Base-by-base conservation (phyloP, 2,797 vertebrate species). In the Pipistrellus kuhlii region DNA sequence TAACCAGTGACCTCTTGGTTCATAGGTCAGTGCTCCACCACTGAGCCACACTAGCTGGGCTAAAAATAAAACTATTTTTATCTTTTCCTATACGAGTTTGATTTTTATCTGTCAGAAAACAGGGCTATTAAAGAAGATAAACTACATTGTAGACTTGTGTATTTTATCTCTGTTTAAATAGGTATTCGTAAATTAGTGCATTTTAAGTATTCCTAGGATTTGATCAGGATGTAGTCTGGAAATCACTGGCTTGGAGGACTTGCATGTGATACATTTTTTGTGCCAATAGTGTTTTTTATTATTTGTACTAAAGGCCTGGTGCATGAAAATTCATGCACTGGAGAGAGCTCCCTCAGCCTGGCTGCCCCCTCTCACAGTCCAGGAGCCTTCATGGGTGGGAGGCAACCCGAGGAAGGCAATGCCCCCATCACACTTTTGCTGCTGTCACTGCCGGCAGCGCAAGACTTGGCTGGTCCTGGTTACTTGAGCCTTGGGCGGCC, bases 211-310 rank as follows among this genome's bases (percentile, higher is more conserved):
- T 80, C 11, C 12, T 51, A 94, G 91, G 51, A 80, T 96, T 96
- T 57, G 8, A 17, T 94, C 75, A 93, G 77, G 85, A 97, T 96
- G n/a, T 85, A 91, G 15, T 77, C 92, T 96, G 94, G 93, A 96
- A 97, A 72, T 93, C 2, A 14, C 21, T 88, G 51, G 15, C 53
- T 68, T 93, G n/a, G 9, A 94, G 76, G 32, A 48, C 86, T 94
- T 95, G 41, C 55, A 88, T 91, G 14, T 62, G 68, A 46, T 72
- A 85, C 90, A 76, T 59, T 92, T 90, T n/a, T 90, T 93, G 46
- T 95, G 55, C 92, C 69, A 88, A 59, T 35, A 25, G 27, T 81
- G 3, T 62, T 84, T 93, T 92, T 73, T 88, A 51, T 64, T 21
- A 32, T 83, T 3, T 44, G 81, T 96, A 76, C 53, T 55, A 55